A percentile compares a stretch with the other conserved stretches of the same genome.
phyloP scores from a whole-genome alignment of 2,113 vertebrate species.

The Anas platyrhynchos region DNA sequence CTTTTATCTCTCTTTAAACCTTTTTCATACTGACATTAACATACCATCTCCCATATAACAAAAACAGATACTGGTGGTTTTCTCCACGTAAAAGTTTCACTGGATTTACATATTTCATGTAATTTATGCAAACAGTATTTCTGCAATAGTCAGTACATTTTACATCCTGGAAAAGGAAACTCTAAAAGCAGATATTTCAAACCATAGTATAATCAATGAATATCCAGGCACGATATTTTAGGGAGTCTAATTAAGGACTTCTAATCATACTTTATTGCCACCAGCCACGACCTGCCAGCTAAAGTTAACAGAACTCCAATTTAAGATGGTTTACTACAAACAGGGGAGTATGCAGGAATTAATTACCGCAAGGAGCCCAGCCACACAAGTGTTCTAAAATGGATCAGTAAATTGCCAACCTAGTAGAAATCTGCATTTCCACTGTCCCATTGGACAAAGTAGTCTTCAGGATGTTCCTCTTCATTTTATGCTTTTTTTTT shows the following conservation, averaged over 20 bases:
- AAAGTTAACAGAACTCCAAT: neutral
- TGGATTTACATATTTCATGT: neutral
- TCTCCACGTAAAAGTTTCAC: neutral
- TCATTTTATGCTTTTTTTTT: neutral
- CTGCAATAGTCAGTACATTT: neutral
- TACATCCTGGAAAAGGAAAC: neutral
- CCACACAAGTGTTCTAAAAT: neutral
- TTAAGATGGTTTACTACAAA: neutral
- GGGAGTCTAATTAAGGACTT: neutral
- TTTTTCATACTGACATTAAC: neutral
- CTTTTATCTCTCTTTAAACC: neutral
- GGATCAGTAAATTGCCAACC: neutral
- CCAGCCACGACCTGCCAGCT: neutral
- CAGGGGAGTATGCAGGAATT: neutral
- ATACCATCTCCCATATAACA: neutral
- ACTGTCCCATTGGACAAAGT: neutral
- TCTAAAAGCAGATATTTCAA: neutral
- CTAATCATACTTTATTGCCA: neutral
- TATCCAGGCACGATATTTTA: neutral
- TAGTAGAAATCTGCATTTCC: neutral
- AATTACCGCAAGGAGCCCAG: neutral
- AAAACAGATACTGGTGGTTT: neutral
- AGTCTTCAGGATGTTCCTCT: neutral
- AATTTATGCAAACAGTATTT: neutral
- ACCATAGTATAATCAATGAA: neutral